These are phyloP conservation scores for Calcarius lapponicus DNA, from an alignment of 2,797 vertebrate genomes.

Conservation along the genomic window DNA sequence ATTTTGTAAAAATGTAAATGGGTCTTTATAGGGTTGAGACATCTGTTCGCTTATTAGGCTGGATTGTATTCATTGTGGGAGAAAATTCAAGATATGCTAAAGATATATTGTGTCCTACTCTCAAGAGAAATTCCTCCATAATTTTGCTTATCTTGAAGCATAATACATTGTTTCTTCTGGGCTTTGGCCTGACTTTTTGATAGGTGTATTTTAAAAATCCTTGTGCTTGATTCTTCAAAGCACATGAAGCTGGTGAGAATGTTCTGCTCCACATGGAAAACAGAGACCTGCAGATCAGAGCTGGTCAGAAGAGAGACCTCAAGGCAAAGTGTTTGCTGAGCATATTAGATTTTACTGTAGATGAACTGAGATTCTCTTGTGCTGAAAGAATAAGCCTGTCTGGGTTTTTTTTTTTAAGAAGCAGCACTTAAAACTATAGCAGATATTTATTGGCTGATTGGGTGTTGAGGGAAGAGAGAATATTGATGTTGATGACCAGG, in stretches of 20 bases:
- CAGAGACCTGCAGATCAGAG: background rate
- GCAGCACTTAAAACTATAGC: background rate
- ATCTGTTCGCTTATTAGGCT: background rate
- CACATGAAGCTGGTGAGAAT: fast-evolving
- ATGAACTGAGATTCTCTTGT: background rate
- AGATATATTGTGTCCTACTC: background rate
- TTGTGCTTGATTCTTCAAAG: background rate
- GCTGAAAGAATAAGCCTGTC: background rate
- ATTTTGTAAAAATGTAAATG: background rate
- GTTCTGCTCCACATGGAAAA: background rate
- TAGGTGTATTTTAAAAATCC: background rate
- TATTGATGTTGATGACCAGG: background rate
- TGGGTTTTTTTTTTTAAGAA: background rate
- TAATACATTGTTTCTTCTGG: background rate
- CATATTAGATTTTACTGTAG: background rate
- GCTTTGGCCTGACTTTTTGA: background rate
- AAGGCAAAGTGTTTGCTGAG: background rate
- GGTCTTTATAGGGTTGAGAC: background rate
- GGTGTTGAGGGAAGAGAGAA: background rate
- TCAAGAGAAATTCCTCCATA: background rate
- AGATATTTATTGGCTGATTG: background rate
- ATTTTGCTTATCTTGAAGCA: background rate
- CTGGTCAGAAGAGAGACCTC: background rate
- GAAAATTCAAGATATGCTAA: background rate
- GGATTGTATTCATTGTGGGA: background rate